Evolutionary conservation across 2,888 invertebrate genomes (phyloP).

Genomic region (Microplitis manilae): DNA sequence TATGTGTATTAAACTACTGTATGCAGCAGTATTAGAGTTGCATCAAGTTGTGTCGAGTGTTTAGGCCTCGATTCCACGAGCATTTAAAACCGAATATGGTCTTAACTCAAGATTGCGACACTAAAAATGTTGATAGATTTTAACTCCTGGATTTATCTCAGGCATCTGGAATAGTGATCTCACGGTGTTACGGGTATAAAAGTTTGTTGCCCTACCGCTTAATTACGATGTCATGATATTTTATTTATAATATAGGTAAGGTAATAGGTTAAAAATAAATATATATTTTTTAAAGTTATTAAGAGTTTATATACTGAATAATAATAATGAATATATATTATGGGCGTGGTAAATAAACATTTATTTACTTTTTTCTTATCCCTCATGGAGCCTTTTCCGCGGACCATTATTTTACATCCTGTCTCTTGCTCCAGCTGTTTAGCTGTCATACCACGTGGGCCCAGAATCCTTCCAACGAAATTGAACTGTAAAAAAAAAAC

Average conservation of each 20-base stretch:
- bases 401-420: constrained; percentile 99
- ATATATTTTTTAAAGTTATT: background rate
- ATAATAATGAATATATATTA: background rate
- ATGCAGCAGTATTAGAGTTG: background rate
- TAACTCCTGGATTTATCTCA: background rate
- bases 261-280: background rate
- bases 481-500: constrained; percentile 91
- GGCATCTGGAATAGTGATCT: constrained; percentile 23
- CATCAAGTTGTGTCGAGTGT: constrained; percentile 15
- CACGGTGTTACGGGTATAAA: constrained; percentile 19
- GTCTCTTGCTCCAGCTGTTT: constrained; percentile 99
- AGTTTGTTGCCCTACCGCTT: constrained; percentile 10
- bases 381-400: constrained; percentile 99
- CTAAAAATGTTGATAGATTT: constrained; percentile 18
- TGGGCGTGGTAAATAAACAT: background rate
- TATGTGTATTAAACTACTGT: background rate
- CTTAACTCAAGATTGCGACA: constrained; percentile 34
- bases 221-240: constrained; percentile 1
- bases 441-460: constrained; percentile 99
- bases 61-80: constrained; percentile 30
- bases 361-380: constrained; percentile 97
- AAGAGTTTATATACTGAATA: background rate
- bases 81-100: constrained; percentile 41
- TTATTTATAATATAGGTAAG: background rate
- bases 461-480: constrained; percentile 99